A percentile compares a stretch with the other conserved stretches of the same genome.
These are phyloP conservation scores for Macaria liturata DNA, from an alignment of 2,888 invertebrate genomes.

Conservation along the genomic window DNA sequence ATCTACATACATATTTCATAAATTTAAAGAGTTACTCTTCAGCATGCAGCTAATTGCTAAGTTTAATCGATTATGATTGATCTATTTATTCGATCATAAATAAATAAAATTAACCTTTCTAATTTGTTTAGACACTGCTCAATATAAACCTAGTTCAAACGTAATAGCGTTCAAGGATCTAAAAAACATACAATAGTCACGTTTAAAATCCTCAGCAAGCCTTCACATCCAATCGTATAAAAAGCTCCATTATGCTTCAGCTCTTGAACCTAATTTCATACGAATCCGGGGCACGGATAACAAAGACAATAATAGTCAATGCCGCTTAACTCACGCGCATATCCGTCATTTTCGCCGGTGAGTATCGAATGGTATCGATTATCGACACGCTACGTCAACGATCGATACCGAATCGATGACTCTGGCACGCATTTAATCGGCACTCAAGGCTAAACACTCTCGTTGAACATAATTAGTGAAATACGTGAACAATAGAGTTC, in stretches of 20 bases:
- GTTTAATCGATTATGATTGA: no score
- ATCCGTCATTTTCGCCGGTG: conserved; percentile 59
- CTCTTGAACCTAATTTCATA: conserved; percentile 69
- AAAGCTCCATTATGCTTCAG: conserved; percentile 37
- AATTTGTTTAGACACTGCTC: conserved; percentile 14
- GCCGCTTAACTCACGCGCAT: conserved; percentile 68
- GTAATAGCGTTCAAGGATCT: conserved; percentile 16
- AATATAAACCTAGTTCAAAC: conserved; percentile 9
- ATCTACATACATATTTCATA: no score
- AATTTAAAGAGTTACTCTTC: no score
- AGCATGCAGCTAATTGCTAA: no score
- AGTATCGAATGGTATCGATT: conserved; percentile 57
- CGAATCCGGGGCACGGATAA: conserved; percentile 67
- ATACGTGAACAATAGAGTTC: conserved; percentile 38
- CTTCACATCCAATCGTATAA: conserved; percentile 15
- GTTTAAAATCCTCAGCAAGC: conserved; percentile 8
- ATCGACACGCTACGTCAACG: conserved; percentile 58
- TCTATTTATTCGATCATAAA: conserved; percentile 4
- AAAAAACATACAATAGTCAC: conserved; percentile 14
- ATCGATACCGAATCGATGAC: conserved; percentile 56
- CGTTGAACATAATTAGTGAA: conserved; percentile 47
- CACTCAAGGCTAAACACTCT: conserved; percentile 52
- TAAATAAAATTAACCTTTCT: conserved; percentile 9
- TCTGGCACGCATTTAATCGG: conserved; percentile 49
- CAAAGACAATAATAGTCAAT: conserved; percentile 70